Evolutionary conservation across 2,113 vertebrate species (phyloP), one percentile per base, ranked within the genome.

Genomic region (Rhinoderma darwinii): DNA sequence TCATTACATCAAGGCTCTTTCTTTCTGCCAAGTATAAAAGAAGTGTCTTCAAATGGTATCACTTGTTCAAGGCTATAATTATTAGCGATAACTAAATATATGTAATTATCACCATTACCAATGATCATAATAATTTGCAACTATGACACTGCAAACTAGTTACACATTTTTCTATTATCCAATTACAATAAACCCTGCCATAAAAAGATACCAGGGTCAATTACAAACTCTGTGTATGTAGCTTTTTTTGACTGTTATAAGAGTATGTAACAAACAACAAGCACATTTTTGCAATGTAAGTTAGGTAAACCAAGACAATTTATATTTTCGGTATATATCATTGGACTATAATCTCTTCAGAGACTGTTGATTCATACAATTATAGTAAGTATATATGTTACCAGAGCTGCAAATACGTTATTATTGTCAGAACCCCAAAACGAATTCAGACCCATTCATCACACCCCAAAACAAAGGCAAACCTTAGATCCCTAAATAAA

Each of bases 31-130:
- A 82, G 68, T 50, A 75, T 82, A 56, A 87, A 87, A 82, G 79
- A 82, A 87, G 75, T 47, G 18, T 32, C 39, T 82, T 82, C 70
- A 81, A 87, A 87, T 87, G 68, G 50, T 51, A 75, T 82, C 37
- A 87, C 72, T 82, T 78, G 75, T 80, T 43, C 86, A 87, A 35
- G 80, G 78, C 86, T 73, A 75, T 87, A 87, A 87, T 87, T 87
- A 87, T 87, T 75, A 74, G 47, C 72, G 50, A 86, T 87, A 87
- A 75, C 86, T 61, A 82, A 74, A 87, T 87, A 82, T 32, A 72
- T 87, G 70, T 87, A 87, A 87, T 87, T 87, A 87, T 82, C 86
- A 74, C 79, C 79, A 87, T 87, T 87, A 87, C 30, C 39, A 87
- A 75, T 82, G 68, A 87, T 87, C 68, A 82, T 82, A 75, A 87